phyloP scores from a whole-genome alignment of 1,140 invertebrate species.

The Antheraea mylitta region DNA sequence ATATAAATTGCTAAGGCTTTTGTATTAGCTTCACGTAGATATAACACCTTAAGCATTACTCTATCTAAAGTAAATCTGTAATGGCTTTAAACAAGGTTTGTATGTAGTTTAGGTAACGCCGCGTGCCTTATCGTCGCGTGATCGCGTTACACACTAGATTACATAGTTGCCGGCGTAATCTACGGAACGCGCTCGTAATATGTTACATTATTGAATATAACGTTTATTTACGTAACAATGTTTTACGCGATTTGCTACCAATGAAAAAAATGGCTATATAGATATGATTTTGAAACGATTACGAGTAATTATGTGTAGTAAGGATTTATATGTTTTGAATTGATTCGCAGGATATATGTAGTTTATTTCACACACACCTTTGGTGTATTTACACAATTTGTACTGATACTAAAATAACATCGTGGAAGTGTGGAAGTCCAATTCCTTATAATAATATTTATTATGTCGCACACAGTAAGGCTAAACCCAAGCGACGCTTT shows the following conservation, averaged over 20 bases:
- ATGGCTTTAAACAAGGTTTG: constrained; percentile 8
- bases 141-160: constrained; percentile 2
- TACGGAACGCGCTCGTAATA: not conserved
- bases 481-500: too few species aligned
- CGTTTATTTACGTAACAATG: not conserved
- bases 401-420: too few species aligned
- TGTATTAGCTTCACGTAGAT: not conserved
- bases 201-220: not conserved
- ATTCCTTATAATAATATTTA: too few species aligned
- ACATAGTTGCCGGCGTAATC: not conserved
- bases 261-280: not conserved
- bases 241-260: not conserved
- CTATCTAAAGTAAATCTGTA: constrained; percentile 7
- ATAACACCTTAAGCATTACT: not conserved
- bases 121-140: constrained; percentile 4
- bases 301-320: too few species aligned
- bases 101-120: constrained; percentile 8
- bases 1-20: not conserved
- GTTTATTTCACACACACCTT: too few species aligned
- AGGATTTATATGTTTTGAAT: too few species aligned
- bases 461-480: too few species aligned
- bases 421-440: too few species aligned
- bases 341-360: too few species aligned
- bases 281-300: too few species aligned
- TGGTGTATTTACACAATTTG: too few species aligned